Conservation (phyloP, 1,140 invertebrate species). For the Zaprionus nigranus region DNA sequence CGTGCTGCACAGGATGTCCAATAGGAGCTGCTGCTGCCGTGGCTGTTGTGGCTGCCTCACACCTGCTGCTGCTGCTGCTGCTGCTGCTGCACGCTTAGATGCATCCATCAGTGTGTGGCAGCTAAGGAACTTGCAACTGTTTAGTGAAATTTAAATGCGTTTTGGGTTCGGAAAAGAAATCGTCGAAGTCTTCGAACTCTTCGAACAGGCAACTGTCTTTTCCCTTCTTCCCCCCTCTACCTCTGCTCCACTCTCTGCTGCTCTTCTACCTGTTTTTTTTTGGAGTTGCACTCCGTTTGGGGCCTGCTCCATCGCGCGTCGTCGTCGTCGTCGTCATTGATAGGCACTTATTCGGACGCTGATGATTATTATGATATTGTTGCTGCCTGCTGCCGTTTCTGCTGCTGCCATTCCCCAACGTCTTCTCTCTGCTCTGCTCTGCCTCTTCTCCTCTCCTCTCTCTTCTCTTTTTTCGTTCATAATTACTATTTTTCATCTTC, state of each 20-base stretch:
- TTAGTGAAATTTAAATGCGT: constrained; percentile 69
- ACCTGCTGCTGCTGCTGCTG: constrained; percentile 49
- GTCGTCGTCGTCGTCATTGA: constrained; percentile 76
- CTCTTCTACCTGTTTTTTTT: constrained; percentile 57
- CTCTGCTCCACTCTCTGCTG: constrained; percentile 39
- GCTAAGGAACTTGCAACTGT: constrained; percentile 13
- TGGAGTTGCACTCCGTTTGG: constrained; percentile 45
- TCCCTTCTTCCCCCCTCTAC: constrained; percentile 38
- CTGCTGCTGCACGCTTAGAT: constrained; percentile 8
- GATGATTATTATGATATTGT: constrained; percentile 82
- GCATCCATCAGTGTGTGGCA: constrained; percentile 27
- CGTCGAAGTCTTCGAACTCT: constrained; percentile 37
- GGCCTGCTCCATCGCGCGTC: constrained; percentile 40
- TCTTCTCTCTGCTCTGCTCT: constrained; percentile 18
- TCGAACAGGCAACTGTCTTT: constrained; percentile 42
- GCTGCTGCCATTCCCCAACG: constrained; percentile 23
- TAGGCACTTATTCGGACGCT: constrained; percentile 77
- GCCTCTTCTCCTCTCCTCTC: constrained; percentile 5
- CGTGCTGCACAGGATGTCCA: constrained; percentile 28
- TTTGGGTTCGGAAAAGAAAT: constrained; percentile 59
- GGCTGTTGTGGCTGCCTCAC: constrained; percentile 45
- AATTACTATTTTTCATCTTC: constrained; percentile 54
- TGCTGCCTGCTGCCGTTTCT: constrained; percentile 55
- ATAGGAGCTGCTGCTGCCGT: not conserved
- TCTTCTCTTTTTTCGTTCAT: constrained; percentile 28